Percentiles rank a stretch among this genome's conserved stretches.
phyloP scores from a whole-genome alignment of 2,797 vertebrate species.

The Periparus ater region DNA sequence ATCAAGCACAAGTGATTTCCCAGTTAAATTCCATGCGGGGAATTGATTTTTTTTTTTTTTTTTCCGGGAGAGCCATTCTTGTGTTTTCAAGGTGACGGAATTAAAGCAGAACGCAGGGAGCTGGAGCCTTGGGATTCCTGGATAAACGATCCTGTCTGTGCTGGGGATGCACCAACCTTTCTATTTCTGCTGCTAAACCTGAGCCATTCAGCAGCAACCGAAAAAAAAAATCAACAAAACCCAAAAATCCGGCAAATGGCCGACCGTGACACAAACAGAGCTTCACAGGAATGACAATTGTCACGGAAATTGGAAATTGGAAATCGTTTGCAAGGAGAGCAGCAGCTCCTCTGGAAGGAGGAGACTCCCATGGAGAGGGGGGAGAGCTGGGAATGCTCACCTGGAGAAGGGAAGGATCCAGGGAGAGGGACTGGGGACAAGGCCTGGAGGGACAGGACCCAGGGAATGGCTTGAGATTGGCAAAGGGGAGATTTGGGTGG shows the following conservation, averaged over 20 bases:
- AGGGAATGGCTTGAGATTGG: background rate
- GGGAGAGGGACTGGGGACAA: background rate
- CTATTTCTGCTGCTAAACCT: background rate
- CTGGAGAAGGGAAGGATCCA: background rate
- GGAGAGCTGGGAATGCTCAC: background rate
- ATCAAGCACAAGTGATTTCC: background rate
- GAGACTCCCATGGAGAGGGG: background rate
- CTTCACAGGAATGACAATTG: background rate
- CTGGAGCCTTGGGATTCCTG: background rate
- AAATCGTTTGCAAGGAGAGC: background rate
- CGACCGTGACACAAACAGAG: background rate
- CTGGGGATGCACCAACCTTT: background rate
- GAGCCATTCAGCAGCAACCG: background rate
- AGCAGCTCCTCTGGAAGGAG: background rate
- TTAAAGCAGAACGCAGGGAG: background rate
- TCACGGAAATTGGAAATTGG: background rate
- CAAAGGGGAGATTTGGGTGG: background rate
- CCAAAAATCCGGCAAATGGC: background rate
- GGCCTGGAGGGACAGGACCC: background rate
- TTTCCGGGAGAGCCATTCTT: background rate
- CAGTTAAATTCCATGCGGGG: background rate
- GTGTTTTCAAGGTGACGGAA: rapidly evolving
- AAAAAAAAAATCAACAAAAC: background rate
- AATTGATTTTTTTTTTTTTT: background rate
- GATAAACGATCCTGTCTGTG: background rate